Base-by-base conservation (phyloP, 2,797 vertebrate genomes). In the Moxostoma hubbsi region DNA sequence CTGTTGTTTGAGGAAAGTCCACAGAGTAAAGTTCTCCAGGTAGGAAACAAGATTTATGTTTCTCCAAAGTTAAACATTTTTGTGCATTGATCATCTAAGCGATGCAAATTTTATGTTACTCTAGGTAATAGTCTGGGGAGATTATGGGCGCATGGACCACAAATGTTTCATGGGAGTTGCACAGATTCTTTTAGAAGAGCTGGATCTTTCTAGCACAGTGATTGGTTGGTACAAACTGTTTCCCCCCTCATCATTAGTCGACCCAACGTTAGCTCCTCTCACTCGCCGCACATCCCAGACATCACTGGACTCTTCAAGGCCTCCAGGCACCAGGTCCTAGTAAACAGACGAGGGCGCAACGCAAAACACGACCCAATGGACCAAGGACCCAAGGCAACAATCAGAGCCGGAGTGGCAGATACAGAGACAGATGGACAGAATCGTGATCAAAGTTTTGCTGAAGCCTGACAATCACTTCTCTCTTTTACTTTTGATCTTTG, bases 191-290 rank as follows among this genome's bases (percentile, higher is more conserved):
- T 89, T 99, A 94, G 96, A 98, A 93, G 97, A 99, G 89, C 93
- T 99, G 86, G 96, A 99, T 92, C 94, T 99, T 84, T 97, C 98
- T 78, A 99, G 97, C 85, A 98, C 98, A 90, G 98, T 99, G 89
- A 99, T 99, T 86, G 96, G 97, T 94, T 99, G 98, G 98, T 99
- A 98, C 93, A 99, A 98, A 94, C 95, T 99, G 85, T 99, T 99
- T 91, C 98, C 98, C 57, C 96, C 98, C 0, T 99, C 98, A 12
- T 99, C 98, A 4, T 86, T 99, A 92, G 98, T 99, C 93, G 98
- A 99, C 91, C 96, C 98, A 85, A 99, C 98, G 13, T 91, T 99
- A 94, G 96, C 98, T 87, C 96, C 97, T 84, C 93, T 99, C 82
- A 97, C 96, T 84, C 96, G 96, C 86, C 94, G 96, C 90, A 96